A percentile compares a stretch with the other conserved stretches of the same genome.
These are phyloP conservation scores for Euphonia xanthogaster DNA, from an alignment of 2,797 vertebrate genomes.

Conservation along the genomic window DNA sequence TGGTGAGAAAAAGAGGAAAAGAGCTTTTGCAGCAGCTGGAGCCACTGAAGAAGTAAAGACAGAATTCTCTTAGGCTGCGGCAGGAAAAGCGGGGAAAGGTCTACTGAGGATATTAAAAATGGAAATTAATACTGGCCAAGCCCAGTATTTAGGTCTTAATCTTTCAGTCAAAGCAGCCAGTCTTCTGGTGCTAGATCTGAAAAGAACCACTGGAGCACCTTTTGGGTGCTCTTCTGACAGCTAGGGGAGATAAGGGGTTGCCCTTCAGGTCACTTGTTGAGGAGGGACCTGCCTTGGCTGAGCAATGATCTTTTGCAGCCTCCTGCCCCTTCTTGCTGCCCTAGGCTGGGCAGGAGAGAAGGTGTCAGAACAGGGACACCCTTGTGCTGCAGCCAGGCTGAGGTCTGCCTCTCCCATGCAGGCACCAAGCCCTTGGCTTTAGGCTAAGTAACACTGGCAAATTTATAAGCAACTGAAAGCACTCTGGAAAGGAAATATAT, in stretches of 20 bases:
- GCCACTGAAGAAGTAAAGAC: background rate
- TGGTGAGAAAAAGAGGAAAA: background rate
- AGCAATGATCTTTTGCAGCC: background rate
- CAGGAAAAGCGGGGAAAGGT: background rate
- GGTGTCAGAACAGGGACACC: background rate
- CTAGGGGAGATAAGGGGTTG: background rate
- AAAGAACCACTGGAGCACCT: background rate
- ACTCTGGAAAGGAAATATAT: background rate
- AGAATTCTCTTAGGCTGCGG: background rate
- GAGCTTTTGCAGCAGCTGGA: background rate
- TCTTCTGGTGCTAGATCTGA: background rate
- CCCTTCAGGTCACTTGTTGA: background rate
- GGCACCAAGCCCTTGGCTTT: background rate
- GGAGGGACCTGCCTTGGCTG: background rate
- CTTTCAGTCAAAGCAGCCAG: background rate
- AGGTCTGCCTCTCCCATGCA: background rate
- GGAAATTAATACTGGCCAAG: too few relatives aligned
- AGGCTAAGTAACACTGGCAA: background rate
- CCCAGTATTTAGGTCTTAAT: background rate
- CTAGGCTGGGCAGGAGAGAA: background rate
- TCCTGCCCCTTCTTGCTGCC: background rate
- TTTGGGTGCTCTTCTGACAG: background rate
- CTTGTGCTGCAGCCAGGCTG: background rate
- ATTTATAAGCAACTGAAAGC: conserved; percentile 5
- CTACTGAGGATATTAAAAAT: background rate